Conservation (phyloP, 2,797 vertebrate species). For the Anableps anableps region DNA sequence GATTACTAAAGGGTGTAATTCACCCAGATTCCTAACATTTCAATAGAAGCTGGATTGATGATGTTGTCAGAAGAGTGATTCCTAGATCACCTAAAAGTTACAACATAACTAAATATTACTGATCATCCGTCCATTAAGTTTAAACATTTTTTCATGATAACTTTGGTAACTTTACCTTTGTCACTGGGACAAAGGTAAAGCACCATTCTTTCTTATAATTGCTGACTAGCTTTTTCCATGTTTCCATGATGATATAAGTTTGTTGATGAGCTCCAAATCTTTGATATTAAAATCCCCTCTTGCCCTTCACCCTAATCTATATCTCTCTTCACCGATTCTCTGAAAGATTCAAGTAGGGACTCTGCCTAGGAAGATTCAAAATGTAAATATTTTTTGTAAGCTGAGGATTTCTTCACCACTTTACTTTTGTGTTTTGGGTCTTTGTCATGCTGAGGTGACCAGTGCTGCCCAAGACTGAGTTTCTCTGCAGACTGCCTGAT, state of each 20-base stretch:
- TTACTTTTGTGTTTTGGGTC: not conserved
- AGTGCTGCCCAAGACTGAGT: not conserved
- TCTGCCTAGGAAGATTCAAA: not conserved
- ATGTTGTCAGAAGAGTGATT: slow-evolving; percentile 39
- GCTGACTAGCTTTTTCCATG: too few relatives aligned
- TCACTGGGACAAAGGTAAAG: not conserved
- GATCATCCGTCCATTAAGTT: not conserved
- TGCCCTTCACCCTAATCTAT: not conserved
- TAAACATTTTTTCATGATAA: not conserved
- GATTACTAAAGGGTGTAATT: slow-evolving; percentile 28
- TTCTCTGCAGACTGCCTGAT: not conserved
- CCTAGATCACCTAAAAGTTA: slow-evolving; percentile 3
- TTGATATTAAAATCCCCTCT: not conserved
- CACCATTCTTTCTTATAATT: not conserved
- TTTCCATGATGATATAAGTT: not conserved
- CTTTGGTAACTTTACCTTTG: not conserved
- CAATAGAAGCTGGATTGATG: slow-evolving; percentile 45
- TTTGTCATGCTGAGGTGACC: not conserved
- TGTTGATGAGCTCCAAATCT: not conserved
- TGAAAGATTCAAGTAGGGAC: not conserved
- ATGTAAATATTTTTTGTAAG: not conserved
- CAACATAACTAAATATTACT: not conserved
- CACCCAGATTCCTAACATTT: slow-evolving; percentile 42
- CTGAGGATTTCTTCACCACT: not conserved
- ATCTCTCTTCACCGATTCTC: not conserved